These are phyloP conservation scores for Nannospalax galili DNA, from an alignment of 2,113 vertebrate species.

Conservation along the genomic window DNA sequence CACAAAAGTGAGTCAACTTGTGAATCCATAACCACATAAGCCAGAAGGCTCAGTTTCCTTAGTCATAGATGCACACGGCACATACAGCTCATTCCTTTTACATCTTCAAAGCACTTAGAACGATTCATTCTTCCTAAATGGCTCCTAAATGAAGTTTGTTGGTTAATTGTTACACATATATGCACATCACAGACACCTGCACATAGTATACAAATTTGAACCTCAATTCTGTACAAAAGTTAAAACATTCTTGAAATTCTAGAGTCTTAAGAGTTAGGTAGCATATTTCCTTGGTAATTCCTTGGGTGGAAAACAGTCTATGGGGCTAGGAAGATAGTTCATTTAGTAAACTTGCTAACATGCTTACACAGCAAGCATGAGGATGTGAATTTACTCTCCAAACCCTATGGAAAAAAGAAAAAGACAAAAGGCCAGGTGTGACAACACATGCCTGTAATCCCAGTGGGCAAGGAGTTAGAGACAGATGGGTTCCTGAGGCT, in stretches of 20 bases:
- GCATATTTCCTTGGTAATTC: background rate
- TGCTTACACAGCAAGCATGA: background rate
- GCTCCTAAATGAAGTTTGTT: background rate
- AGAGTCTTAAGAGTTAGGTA: background rate
- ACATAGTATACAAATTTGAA: background rate
- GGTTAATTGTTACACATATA: background rate
- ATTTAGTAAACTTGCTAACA: background rate
- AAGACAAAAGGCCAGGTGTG: too few species aligned
- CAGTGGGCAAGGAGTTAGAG: background rate
- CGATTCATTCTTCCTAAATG: background rate
- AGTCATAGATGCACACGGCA: background rate
- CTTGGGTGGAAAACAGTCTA: background rate
- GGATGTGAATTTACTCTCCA: background rate
- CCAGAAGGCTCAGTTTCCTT: background rate
- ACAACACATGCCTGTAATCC: background rate
- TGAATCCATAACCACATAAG: slow-evolving; percentile 16
- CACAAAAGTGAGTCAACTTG: slow-evolving; percentile 57
- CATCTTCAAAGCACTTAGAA: background rate
- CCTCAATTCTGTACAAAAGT: background rate
- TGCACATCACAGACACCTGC: fast-evolving
- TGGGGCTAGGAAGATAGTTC: background rate
- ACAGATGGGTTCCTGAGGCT: background rate
- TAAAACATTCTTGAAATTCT: background rate
- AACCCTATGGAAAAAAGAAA: background rate
- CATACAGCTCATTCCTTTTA: background rate